Conservation (phyloP, 2,888 invertebrate genomes). For the Drosophila algonquin region DNA sequence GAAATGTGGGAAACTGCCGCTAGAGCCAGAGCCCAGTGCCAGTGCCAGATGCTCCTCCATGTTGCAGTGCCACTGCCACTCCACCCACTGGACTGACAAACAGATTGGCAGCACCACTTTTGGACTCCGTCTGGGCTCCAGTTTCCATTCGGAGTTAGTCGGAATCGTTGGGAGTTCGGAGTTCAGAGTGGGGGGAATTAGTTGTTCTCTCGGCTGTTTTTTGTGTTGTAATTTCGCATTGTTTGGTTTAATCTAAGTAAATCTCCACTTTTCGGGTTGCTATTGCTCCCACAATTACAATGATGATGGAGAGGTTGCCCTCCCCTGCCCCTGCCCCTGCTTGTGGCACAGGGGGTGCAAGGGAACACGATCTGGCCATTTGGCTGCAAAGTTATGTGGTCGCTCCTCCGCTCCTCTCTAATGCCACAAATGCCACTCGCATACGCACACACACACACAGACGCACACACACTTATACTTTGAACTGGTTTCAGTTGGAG, state of each 20-base stretch:
- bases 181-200: constrained; percentile 24
- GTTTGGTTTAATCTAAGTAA: constrained; percentile 76
- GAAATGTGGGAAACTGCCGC: constrained; percentile 39
- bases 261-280: constrained; percentile 66
- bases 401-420: constrained; percentile 73
- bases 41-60: too few species aligned
- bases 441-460: constrained; percentile 9
- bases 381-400: constrained; percentile 70
- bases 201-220: constrained; percentile 40
- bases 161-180: constrained; percentile 27
- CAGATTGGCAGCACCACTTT: constrained; percentile 36
- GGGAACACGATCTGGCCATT: constrained; percentile 69
- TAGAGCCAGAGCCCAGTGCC: not conserved
- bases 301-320: constrained; percentile 9
- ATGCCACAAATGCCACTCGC: constrained; percentile 48
- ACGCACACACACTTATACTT: constrained; percentile 31
- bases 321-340: too few species aligned
- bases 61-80: not conserved
- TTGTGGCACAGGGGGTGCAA: not conserved
- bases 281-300: constrained; percentile 74
- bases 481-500: constrained; percentile 71
- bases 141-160: constrained; percentile 6
- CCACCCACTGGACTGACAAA: constrained; percentile 5
- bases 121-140: constrained; percentile 6
- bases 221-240: constrained; percentile 73